Evolutionary conservation across 2,888 invertebrate species (phyloP).

Genomic region (Epiperipatus broadwayi): DNA sequence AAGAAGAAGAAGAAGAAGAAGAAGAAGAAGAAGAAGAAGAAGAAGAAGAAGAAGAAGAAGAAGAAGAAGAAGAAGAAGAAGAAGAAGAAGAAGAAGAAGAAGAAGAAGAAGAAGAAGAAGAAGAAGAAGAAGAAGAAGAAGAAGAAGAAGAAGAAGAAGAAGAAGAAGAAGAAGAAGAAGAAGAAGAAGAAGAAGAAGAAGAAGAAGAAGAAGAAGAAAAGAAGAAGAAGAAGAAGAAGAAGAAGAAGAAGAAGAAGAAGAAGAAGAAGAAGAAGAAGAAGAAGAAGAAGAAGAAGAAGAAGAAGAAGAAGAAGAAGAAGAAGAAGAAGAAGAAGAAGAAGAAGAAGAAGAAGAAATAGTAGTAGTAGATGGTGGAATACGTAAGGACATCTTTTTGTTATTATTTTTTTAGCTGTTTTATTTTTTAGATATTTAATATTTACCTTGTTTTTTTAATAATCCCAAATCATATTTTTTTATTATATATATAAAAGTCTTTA

Average conservation of each 20-base stretch:
- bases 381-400: neutral
- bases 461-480: too few relatives aligned
- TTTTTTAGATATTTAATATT: too few relatives aligned
- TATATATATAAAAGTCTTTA: too few relatives aligned
- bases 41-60: too few relatives aligned
- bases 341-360: neutral
- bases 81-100: too few relatives aligned
- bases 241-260: neutral
- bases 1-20: too few relatives aligned
- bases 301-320: slow-evolving; percentile 3
- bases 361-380: neutral
- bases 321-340: too few relatives aligned
- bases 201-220: neutral
- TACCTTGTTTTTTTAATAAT: too few relatives aligned
- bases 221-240: neutral
- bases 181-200: slow-evolving; percentile 5
- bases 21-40: too few relatives aligned
- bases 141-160: slow-evolving; percentile 12
- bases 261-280: neutral
- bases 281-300: neutral
- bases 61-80: too few relatives aligned
- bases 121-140: neutral
- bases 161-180: slow-evolving; percentile 10
- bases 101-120: slow-evolving; percentile 6
- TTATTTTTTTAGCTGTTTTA: too few relatives aligned